A percentile compares a stretch with the other conserved stretches of the same genome.
phyloP scores from a whole-genome alignment of 2,113 vertebrate species.

The Catharus bicknelli region DNA sequence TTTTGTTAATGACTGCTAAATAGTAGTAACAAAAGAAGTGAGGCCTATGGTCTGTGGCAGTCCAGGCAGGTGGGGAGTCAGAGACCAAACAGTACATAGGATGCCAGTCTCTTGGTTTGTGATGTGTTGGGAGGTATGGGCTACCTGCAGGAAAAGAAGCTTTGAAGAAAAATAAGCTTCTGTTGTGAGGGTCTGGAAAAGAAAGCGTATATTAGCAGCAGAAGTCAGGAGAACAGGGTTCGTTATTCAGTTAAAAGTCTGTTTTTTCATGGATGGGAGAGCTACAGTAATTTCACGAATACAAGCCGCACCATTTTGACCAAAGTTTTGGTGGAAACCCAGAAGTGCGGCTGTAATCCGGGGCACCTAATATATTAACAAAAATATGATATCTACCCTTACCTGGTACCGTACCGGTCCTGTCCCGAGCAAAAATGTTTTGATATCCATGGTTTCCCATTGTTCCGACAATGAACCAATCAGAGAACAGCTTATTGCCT shows the following conservation, averaged over 20 bases:
- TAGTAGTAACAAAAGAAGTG: not conserved
- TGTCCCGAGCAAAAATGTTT: too few relatives aligned
- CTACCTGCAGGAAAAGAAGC: not conserved
- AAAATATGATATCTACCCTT: too few relatives aligned
- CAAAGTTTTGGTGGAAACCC: too few relatives aligned
- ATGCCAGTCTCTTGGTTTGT: not conserved
- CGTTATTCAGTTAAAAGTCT: not conserved
- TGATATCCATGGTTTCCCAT: too few relatives aligned
- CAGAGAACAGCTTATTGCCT: too few relatives aligned
- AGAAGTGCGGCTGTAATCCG: too few relatives aligned
- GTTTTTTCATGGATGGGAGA: not conserved
- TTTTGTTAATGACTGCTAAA: not conserved
- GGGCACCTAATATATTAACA: too few relatives aligned
- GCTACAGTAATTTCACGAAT: too few relatives aligned
- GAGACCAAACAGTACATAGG: not conserved
- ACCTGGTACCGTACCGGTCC: too few relatives aligned
- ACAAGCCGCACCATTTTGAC: too few relatives aligned
- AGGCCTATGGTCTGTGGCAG: not conserved
- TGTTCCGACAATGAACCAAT: too few relatives aligned
- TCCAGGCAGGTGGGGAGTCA: not conserved
- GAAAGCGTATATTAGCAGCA: not conserved
- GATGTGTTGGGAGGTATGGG: not conserved
- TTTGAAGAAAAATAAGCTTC: not conserved
- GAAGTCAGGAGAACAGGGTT: not conserved
- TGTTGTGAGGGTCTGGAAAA: not conserved